These are phyloP conservation scores for Macheiramphus alcinus DNA, from an alignment of 2,113 vertebrate species.

Conservation along the genomic window DNA sequence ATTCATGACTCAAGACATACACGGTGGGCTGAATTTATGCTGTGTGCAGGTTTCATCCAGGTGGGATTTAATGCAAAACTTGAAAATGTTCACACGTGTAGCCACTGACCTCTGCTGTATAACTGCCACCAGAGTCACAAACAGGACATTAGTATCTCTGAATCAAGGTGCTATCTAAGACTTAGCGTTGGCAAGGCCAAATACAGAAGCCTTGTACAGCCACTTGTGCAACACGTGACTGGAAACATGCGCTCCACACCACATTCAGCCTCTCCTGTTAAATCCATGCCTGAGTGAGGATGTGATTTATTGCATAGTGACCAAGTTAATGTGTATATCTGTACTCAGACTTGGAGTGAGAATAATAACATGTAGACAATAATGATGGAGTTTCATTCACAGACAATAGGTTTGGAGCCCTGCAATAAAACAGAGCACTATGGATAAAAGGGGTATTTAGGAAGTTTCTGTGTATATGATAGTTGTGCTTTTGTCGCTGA, in stretches of 20 bases:
- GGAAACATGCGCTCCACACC: accelerated
- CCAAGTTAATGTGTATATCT: not conserved
- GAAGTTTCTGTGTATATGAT: slow-evolving; percentile 44
- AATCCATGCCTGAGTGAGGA: not conserved
- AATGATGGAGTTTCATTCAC: not conserved
- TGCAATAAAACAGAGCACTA: not conserved
- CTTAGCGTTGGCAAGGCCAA: not conserved
- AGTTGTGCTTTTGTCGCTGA: slow-evolving; percentile 39
- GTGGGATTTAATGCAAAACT: not conserved
- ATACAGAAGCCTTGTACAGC: not conserved
- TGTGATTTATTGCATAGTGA: not conserved
- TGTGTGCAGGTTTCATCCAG: not conserved
- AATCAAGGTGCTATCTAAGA: not conserved
- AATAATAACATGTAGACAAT: not conserved
- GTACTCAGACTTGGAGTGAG: not conserved
- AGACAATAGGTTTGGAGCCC: not conserved
- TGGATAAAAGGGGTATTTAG: slow-evolving; percentile 44
- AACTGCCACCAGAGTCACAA: not conserved
- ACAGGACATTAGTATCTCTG: not conserved
- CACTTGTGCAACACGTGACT: not conserved
- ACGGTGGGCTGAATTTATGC: not conserved
- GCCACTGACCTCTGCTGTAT: not conserved
- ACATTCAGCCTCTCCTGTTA: not conserved
- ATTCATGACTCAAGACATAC: not conserved
- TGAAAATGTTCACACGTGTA: not conserved